Conservation (phyloP, 2,797 vertebrate species). For the Mormyrus hasselquistii region DNA sequence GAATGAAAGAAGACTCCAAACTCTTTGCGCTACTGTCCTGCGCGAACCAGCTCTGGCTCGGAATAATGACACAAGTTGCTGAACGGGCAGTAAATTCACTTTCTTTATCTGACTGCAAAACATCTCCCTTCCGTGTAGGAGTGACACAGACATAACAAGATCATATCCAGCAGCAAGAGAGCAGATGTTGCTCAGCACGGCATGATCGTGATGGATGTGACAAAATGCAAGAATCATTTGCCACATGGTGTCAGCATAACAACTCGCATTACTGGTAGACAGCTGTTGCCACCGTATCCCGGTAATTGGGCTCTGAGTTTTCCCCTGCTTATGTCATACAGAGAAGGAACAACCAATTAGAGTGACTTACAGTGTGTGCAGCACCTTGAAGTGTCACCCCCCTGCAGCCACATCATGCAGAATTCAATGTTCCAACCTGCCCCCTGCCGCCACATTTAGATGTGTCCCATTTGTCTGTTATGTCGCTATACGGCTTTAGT, state of each 20-base stretch:
- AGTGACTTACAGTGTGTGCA: conserved; percentile 48
- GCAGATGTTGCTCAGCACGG: conserved; percentile 58
- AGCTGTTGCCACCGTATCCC: conserved; percentile 59
- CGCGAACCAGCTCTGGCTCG: background rate
- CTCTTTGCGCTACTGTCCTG: background rate
- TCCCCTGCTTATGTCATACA: conserved; percentile 45
- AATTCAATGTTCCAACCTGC: background rate
- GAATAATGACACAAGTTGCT: background rate
- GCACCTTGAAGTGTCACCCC: background rate
- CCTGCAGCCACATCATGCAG: background rate
- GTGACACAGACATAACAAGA: conserved; percentile 48
- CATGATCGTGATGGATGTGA: conserved; percentile 57
- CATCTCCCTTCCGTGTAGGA: conserved; percentile 29
- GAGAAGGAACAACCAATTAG: conserved; percentile 57
- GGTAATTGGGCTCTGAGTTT: conserved; percentile 36
- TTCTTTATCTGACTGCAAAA: conserved; percentile 32
- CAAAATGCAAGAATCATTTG: conserved; percentile 50
- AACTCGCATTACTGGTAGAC: conserved; percentile 57
- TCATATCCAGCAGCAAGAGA: conserved; percentile 51
- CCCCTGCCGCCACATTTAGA: background rate
- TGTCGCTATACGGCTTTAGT: background rate
- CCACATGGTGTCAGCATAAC: conserved; percentile 57
- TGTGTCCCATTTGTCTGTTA: background rate
- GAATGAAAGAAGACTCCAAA: background rate
- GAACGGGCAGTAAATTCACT: conserved; percentile 23